Conservation (phyloP, 2,113 vertebrate genomes). For the Muntiacus muntjak region DNA sequence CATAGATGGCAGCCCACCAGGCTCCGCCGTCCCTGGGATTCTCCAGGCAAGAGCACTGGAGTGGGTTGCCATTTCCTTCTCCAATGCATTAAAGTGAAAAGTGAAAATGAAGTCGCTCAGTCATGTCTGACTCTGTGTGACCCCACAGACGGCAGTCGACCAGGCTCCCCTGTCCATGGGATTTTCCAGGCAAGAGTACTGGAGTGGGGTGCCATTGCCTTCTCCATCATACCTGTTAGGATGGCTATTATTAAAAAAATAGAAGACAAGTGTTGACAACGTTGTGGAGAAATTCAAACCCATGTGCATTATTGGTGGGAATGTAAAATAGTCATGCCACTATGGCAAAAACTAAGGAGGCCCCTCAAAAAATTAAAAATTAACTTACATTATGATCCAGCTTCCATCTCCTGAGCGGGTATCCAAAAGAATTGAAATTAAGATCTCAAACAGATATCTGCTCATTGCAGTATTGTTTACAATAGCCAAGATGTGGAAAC, state of each 20-base stretch:
- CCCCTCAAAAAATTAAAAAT: not conserved
- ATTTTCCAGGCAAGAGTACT: no score
- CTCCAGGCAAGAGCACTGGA: no score
- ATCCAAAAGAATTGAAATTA: not conserved
- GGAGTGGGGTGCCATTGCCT: no score
- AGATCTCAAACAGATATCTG: not conserved
- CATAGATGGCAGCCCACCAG: no score
- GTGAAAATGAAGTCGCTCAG: no score
- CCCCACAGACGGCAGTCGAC: no score
- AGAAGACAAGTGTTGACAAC: not conserved
- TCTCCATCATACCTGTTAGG: not conserved
- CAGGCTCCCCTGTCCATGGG: no score
- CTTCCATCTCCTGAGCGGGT: not conserved
- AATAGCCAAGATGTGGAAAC: not conserved
- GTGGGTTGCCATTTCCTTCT: no score
- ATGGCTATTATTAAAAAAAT: not conserved
- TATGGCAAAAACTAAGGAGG: not conserved
- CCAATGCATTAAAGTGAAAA: no score
- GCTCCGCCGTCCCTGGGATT: no score
- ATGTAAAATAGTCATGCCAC: not conserved
- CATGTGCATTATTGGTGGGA: not conserved
- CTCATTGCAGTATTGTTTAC: not conserved
- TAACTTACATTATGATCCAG: not conserved
- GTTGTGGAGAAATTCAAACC: not conserved
- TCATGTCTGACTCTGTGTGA: no score